Conservation (phyloP, 2,888 invertebrate genomes). For the Tupiocoris notatus region DNA sequence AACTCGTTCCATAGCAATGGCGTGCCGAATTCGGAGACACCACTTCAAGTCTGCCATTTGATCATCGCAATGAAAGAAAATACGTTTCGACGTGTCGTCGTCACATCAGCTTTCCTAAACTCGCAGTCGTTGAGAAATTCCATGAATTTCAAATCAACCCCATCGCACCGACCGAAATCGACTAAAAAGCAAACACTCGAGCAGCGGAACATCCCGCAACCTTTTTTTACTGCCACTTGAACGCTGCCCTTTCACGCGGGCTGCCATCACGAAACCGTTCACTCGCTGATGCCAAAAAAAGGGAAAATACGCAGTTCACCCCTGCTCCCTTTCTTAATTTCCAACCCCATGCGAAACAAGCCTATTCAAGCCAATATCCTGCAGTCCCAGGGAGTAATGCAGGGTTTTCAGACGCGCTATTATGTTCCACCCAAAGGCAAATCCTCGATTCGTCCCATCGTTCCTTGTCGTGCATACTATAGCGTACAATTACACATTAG, state of each 20-base stretch:
- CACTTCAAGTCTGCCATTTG: no score
- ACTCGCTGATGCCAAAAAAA: not conserved
- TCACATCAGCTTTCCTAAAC: not conserved
- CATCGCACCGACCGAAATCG: not conserved
- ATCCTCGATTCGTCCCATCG: not conserved
- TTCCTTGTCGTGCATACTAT: not conserved
- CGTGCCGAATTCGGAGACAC: no score
- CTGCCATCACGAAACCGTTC: not conserved
- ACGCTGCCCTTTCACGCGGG: not conserved
- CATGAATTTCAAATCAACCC: not conserved
- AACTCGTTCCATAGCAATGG: no score
- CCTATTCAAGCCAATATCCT: conserved; percentile 32
- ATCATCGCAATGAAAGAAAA: not conserved
- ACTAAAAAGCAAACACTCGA: not conserved
- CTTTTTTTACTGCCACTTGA: no score
- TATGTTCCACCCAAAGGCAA: conserved; percentile 8
- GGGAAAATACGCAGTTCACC: not conserved
- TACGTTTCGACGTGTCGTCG: not conserved
- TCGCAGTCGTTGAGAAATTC: not conserved
- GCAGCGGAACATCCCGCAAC: no score
- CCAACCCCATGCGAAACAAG: conserved; percentile 10
- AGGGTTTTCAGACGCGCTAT: conserved; percentile 22
- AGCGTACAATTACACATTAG: conserved; percentile 8
- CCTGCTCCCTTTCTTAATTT: not conserved
- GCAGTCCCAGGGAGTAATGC: not conserved